A percentile compares a stretch with the other conserved stretches of the same genome.
Evolutionary conservation across 1,140 invertebrate species (phyloP).

Genomic region (Drosophila grimshawi): DNA sequence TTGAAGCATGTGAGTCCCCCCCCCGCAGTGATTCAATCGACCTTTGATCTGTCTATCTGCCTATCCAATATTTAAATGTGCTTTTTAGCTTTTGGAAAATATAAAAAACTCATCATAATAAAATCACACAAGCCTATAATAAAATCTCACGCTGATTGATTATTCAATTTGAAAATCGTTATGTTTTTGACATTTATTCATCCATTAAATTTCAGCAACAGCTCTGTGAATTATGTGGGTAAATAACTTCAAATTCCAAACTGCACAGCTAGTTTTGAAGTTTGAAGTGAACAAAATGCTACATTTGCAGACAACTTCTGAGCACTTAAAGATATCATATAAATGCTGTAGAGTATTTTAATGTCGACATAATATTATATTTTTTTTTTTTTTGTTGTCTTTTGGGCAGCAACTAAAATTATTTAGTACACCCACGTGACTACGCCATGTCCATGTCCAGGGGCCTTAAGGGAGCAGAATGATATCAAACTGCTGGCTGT

Average conservation of each 20-base stretch:
- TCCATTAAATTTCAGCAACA: too few relatives aligned
- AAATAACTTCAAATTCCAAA: background rate
- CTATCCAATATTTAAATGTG: background rate
- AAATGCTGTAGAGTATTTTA: background rate
- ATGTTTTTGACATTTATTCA: too few relatives aligned
- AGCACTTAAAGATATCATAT: background rate
- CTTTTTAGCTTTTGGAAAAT: background rate
- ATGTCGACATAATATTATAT: background rate
- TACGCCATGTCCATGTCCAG: background rate
- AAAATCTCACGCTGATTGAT: background rate
- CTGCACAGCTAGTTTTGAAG: background rate
- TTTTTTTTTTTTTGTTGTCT: background rate
- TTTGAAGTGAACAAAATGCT: background rate
- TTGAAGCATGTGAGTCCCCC: conserved; percentile 15
- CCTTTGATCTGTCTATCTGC: conserved; percentile 2
- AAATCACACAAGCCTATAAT: background rate
- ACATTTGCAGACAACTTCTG: too few relatives aligned
- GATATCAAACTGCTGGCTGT: background rate
- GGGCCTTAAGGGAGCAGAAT: too few relatives aligned
- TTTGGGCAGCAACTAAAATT: background rate
- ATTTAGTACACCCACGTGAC: background rate
- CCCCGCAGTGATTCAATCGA: conserved; percentile 9
- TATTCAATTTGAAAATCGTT: too few relatives aligned
- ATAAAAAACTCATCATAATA: background rate
- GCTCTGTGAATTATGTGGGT: background rate